phyloP scores from a whole-genome alignment of 2,113 vertebrate genomes.

The Excalfactoria chinensis region DNA sequence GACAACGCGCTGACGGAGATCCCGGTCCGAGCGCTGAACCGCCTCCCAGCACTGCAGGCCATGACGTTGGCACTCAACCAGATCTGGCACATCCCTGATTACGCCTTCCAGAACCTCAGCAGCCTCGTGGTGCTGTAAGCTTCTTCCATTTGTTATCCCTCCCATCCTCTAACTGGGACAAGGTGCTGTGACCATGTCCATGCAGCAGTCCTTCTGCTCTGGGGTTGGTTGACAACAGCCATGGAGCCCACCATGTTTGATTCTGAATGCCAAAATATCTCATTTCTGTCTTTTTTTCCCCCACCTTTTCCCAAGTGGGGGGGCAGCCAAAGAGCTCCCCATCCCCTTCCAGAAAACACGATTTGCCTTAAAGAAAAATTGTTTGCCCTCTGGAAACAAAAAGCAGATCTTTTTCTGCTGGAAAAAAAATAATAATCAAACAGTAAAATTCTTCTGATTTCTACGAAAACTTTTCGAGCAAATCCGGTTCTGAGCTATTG shows the following conservation, averaged over 20 bases:
- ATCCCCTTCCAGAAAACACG: not conserved
- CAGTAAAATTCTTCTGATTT: not conserved
- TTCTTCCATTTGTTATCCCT: not conserved
- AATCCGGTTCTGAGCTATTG: not conserved
- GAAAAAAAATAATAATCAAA: not conserved
- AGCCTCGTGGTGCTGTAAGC: slow-evolving; percentile 96
- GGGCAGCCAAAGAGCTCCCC: not conserved
- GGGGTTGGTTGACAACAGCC: not conserved
- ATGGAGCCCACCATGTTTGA: accelerated
- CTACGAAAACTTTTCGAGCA: not conserved
- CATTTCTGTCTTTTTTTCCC: not conserved
- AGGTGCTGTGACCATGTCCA: not conserved
- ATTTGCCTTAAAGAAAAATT: not conserved
- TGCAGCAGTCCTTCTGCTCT: too few relatives aligned
- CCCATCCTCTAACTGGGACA: not conserved
- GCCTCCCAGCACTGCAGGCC: slow-evolving; percentile 90
- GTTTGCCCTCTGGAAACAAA: not conserved
- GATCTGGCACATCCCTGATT: slow-evolving; percentile 90
- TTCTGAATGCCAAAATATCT: not conserved
- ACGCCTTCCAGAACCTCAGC: slow-evolving; percentile 92
- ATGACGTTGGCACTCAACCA: slow-evolving; percentile 96
- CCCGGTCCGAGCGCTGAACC: slow-evolving; percentile 86
- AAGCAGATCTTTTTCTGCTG: not conserved
- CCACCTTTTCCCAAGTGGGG: not conserved
- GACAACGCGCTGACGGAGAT: slow-evolving; percentile 93